phyloP scores from a whole-genome alignment of 2,113 vertebrate genomes.

The Notiomystis cincta region DNA sequence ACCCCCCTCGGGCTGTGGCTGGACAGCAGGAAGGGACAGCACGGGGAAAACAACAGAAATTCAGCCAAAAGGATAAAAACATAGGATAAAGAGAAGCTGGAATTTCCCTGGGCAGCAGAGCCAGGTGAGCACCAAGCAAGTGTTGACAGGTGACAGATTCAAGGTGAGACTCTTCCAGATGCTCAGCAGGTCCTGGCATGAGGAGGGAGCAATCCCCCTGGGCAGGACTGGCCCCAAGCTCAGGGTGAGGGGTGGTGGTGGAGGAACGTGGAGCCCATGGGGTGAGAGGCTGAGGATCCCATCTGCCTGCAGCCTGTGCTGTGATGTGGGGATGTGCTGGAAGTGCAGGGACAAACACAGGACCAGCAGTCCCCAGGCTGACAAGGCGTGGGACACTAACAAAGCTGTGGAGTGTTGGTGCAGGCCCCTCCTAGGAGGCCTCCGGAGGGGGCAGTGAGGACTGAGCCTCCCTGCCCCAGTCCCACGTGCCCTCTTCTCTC shows the following conservation, averaged over 20 bases:
- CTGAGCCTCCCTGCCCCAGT: neutral
- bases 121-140: neutral
- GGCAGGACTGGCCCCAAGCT: neutral
- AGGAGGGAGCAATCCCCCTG: neutral
- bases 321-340: neutral
- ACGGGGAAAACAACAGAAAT: neutral
- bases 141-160: neutral
- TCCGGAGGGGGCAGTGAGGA: neutral
- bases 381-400: neutral
- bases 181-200: neutral
- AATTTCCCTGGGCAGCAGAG: neutral
- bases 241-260: fast-evolving
- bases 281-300: neutral
- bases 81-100: neutral
- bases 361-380: neutral
- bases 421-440: neutral
- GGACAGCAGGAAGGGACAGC: neutral
- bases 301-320: neutral
- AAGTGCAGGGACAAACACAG: neutral
- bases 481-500: neutral
- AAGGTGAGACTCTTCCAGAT: neutral
- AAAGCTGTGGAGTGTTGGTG: neutral
- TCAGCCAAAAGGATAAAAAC: neutral
- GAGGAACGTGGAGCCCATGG: fast-evolving
- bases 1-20: neutral